Evolutionary conservation across 2,797 vertebrate species (phyloP).

Genomic region (Tadarida brasiliensis): DNA sequence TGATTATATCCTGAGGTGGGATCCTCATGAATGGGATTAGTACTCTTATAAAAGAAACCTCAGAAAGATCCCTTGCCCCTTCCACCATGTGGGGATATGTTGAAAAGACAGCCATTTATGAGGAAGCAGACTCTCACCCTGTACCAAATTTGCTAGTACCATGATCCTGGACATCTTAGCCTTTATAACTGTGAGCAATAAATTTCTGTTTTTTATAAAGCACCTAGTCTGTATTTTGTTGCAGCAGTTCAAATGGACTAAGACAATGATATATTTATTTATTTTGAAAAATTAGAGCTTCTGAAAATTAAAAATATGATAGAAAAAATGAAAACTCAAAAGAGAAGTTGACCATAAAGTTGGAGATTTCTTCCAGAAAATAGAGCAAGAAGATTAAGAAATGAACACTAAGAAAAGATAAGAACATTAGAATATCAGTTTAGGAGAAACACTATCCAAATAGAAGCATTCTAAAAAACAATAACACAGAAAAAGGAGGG

Average conservation of each 20-base stretch:
- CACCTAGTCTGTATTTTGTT: background rate
- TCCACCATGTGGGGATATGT: background rate
- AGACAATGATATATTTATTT: background rate
- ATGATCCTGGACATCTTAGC: background rate
- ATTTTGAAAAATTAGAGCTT: conserved; percentile 31
- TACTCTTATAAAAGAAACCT: background rate
- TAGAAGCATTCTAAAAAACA: background rate
- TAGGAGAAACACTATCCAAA: background rate
- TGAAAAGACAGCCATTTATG: background rate
- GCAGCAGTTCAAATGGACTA: background rate
- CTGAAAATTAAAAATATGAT: conserved; percentile 40
- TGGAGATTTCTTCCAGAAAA: background rate
- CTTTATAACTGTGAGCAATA: too few species aligned
- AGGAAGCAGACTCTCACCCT: background rate
- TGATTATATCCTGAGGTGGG: background rate
- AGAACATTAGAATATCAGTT: background rate
- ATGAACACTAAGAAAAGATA: background rate
- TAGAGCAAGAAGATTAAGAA: background rate
- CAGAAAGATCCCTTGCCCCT: background rate
- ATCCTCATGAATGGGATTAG: background rate
- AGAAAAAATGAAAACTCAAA: background rate
- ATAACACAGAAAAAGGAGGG: background rate
- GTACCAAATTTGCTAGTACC: background rate
- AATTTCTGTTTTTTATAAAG: too few species aligned
- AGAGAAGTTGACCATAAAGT: background rate